Conservation (phyloP, 1,140 invertebrate species). For the Pseudomyrmex pallidus region DNA sequence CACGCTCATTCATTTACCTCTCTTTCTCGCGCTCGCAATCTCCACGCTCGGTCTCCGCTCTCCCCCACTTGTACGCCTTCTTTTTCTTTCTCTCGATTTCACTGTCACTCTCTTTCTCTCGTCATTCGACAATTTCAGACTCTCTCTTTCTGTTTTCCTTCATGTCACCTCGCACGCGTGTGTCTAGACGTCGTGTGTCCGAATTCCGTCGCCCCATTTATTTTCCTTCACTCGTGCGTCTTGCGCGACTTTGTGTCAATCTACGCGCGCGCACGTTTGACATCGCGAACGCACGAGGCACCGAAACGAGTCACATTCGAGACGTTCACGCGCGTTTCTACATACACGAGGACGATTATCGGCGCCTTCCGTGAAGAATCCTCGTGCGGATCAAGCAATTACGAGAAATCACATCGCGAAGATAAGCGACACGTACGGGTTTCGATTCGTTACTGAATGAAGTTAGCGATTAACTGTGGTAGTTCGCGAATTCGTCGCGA, state of each 20-base stretch:
- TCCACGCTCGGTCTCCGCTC: neutral
- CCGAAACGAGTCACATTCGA: neutral
- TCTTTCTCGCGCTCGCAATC: neutral
- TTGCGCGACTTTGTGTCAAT: constrained; percentile 35
- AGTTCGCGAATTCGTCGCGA: neutral
- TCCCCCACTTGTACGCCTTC: constrained; percentile 21
- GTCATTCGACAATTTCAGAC: constrained; percentile 10
- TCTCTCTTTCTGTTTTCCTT: constrained; percentile 9
- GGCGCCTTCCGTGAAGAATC: neutral
- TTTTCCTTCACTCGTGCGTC: neutral
- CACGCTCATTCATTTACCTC: constrained; percentile 16
- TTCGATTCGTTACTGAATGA: neutral
- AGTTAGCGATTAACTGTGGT: neutral
- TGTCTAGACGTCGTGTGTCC: neutral
- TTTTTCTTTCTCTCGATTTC: neutral
- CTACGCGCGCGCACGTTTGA: constrained; percentile 28
- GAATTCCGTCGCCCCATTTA: neutral
- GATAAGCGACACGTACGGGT: neutral
- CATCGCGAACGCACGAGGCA: constrained; percentile 23
- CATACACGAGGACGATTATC: neutral
- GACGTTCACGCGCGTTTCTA: neutral
- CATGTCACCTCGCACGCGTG: neutral
- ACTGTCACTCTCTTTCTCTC: constrained; percentile 1
- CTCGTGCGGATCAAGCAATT: neutral
- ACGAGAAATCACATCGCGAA: neutral